Evolutionary conservation across 2,888 invertebrate genomes (phyloP).

Genomic region (Caenorhabditis doughertyi): DNA sequence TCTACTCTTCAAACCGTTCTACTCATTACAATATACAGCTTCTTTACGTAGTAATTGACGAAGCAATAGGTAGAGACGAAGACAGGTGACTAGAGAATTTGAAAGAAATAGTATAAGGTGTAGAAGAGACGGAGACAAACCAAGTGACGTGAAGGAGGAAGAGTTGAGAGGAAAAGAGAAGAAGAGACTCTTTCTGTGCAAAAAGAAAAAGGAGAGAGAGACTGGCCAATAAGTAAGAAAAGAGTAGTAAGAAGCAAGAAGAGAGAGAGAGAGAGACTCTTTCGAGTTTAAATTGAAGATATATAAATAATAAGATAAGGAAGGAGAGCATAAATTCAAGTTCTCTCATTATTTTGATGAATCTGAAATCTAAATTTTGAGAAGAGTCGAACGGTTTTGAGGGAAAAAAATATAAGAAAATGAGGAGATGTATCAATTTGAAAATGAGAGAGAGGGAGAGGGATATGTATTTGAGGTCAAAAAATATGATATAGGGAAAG

Average conservation of each 20-base stretch:
- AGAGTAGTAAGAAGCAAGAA: neutral
- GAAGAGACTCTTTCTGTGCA: neutral
- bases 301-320: neutral
- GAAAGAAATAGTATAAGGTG: neutral
- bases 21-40: conserved; percentile 23
- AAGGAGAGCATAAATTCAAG: neutral
- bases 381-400: too few species aligned
- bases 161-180: conserved; percentile 9
- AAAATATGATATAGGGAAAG: too few species aligned
- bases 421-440: too few species aligned
- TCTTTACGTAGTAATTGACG: conserved; percentile 15
- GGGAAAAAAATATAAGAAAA: too few species aligned
- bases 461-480: too few species aligned
- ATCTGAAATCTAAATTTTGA: too few species aligned
- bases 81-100: conserved; percentile 39
- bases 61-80: conserved; percentile 4
- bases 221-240: conserved; percentile 9
- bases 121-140: conserved; percentile 18
- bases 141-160: conserved; percentile 24
- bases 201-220: neutral
- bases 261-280: neutral
- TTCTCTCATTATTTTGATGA: too few species aligned
- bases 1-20: conserved; percentile 12
- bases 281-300: neutral
- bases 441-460: too few species aligned